These are phyloP conservation scores for Lycopodina hypogea DNA, from an alignment of 37 sponge, comb jelly and placozoan species.

Conservation along the genomic window DNA sequence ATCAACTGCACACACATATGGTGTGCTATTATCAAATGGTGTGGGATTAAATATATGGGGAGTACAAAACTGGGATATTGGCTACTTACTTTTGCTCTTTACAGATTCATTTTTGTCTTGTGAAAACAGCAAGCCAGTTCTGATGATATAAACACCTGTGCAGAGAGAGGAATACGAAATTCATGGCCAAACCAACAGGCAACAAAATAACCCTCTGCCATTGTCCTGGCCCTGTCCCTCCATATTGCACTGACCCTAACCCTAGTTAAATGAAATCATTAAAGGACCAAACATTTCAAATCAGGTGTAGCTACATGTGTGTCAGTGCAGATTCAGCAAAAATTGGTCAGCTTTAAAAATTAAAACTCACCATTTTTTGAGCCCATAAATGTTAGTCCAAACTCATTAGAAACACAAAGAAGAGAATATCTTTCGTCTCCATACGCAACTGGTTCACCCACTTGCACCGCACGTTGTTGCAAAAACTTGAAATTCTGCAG, in stretches of 20 bases:
- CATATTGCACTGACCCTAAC: no score
- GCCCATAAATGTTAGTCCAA: constrained; percentile 62
- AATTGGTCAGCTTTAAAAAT: not conserved
- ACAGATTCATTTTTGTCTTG: constrained; percentile 33
- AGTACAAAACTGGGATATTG: not conserved
- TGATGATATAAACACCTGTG: constrained; percentile 47
- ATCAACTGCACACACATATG: constrained; percentile 12
- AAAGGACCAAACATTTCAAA: not conserved
- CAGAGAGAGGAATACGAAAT: no score
- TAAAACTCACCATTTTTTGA: constrained; percentile 28
- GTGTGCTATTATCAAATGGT: not conserved
- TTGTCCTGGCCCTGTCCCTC: no score
- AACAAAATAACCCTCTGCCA: no score
- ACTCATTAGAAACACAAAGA: constrained; percentile 47
- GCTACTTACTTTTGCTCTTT: constrained; percentile 4
- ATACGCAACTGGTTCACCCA: constrained; percentile 10
- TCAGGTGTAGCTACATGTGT: not conserved
- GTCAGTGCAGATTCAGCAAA: not conserved
- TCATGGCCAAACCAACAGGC: no score
- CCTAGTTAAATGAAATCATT: not conserved
- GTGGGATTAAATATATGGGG: not conserved
- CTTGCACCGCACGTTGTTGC: constrained; percentile 29
- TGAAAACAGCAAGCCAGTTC: constrained; percentile 34
- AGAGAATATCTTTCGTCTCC: constrained; percentile 19
- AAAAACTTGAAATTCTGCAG: constrained; percentile 59